Evolutionary conservation across 2,888 invertebrate genomes (phyloP).

Genomic region (Agrochola macilenta): DNA sequence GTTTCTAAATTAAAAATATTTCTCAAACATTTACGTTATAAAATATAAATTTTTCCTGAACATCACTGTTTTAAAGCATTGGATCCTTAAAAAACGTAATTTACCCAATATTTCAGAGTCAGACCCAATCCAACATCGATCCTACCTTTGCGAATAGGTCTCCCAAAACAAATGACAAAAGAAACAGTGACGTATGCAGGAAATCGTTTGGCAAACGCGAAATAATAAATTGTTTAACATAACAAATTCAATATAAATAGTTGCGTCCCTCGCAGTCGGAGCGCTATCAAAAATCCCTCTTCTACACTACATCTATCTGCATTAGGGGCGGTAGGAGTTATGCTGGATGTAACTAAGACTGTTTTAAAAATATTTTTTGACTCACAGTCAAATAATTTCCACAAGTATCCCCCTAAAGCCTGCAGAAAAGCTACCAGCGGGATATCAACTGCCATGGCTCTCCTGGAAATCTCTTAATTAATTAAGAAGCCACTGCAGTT

Average conservation of each 20-base stretch:
- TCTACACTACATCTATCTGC: constrained; percentile 81
- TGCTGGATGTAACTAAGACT: constrained; percentile 57
- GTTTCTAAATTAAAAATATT: background rate
- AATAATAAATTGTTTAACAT: constrained; percentile 78
- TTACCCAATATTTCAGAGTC: background rate
- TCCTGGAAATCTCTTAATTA: too few relatives aligned
- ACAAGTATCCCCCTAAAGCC: background rate
- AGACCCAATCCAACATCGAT: constrained; percentile 10
- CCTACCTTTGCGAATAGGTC: constrained; percentile 13
- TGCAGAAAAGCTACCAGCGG: background rate
- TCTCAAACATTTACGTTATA: too few relatives aligned
- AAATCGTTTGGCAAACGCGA: constrained; percentile 81
- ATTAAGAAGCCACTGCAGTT: too few relatives aligned
- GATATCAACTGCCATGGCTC: background rate
- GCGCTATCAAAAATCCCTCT: constrained; percentile 79
- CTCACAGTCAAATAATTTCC: background rate
- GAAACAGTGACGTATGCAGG: constrained; percentile 71
- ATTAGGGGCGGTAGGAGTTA: constrained; percentile 73
- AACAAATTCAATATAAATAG: constrained; percentile 85
- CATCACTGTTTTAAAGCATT: background rate
- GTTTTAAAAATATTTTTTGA: background rate
- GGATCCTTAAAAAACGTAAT: background rate
- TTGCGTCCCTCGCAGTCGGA: constrained; percentile 69
- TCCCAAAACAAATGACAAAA: constrained; percentile 62
- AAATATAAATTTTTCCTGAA: background rate